Evolutionary conservation across 2,113 vertebrate genomes (phyloP), one percentile per base, ranked within the genome.

Genomic region (Mugil cephalus): DNA sequence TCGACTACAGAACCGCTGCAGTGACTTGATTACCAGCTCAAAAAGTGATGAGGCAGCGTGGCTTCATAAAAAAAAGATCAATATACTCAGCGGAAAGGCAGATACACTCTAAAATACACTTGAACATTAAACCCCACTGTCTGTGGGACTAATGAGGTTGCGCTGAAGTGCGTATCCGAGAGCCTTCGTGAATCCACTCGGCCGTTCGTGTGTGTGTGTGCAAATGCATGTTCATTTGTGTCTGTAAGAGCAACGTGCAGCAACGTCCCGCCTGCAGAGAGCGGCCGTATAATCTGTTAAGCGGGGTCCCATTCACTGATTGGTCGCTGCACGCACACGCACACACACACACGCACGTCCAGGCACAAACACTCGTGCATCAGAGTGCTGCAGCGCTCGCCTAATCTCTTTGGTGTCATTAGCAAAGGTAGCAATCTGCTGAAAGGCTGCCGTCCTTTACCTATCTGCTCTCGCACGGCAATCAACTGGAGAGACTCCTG

Each of bases 341-440:
- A n/a, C n/a, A 36, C 39, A 43, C 42, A 38, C 8, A 58, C 50
- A 45, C 7, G 8, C 64, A 53, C 18, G 9, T 69, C 40, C 42
- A 15, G 36, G 21, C 54, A 66, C 71, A 67, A 54, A 77, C 45
- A 40, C 62, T 65, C 6, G 46, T 36, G 61, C 80, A 85, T 79
- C 70, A 68, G 69, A 60, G 71, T 10, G 67, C 69, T 48, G 66
- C 81, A 18, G 66, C 30, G 63, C 81, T 82, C 50, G 12, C 78
- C 52, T 87, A 91, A 92, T 92, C 74, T 87, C 60, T 53, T 65
- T 34, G 45, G 66, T 87, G 84, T 87, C 85, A 90, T 91, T 88
- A 92, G 82, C 65, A 76, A 77, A 79, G 55, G 58, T 80, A 83
- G 76, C 80, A 87, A 88, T 77, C 83, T 90, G 83, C 81, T 83